phyloP scores from a whole-genome alignment of 2,113 vertebrate species.

The Sula dactylatra region DNA sequence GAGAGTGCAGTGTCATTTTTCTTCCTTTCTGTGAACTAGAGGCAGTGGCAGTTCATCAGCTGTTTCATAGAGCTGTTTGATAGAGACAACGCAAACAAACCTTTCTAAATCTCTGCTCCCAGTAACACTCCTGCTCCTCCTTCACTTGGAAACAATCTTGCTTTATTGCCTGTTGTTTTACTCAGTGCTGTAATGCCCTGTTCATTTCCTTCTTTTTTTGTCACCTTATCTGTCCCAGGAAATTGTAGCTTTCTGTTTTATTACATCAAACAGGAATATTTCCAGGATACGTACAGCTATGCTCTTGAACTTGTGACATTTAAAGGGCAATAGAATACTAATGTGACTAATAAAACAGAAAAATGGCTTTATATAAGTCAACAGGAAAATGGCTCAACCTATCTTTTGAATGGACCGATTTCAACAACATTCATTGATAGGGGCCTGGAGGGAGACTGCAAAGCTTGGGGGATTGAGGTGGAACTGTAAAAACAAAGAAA shows the following conservation, averaged over 20 bases:
- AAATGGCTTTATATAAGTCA: slow-evolving; percentile 43
- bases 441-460: not conserved
- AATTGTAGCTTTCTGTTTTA: slow-evolving; percentile 50
- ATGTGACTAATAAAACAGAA: slow-evolving; percentile 70
- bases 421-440: slow-evolving; percentile 31
- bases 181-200: not conserved
- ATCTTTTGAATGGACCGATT: slow-evolving; percentile 31
- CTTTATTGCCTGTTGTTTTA: not conserved
- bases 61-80: not conserved
- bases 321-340: slow-evolving; percentile 70
- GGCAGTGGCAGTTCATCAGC: not conserved
- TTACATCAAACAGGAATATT: slow-evolving; percentile 54
- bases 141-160: not conserved
- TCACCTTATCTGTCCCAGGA: slow-evolving; percentile 35
- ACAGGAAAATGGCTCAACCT: not conserved
- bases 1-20: not conserved
- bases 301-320: slow-evolving; percentile 72
- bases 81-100: not conserved
- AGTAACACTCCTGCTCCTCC: not conserved
- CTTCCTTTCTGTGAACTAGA: not conserved
- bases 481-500: not conserved
- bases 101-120: not conserved
- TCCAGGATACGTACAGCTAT: slow-evolving; percentile 24
- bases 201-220: not conserved
- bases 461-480: not conserved